Conservation (phyloP, 2,797 vertebrate genomes). For the Hipposideros larvatus region DNA sequence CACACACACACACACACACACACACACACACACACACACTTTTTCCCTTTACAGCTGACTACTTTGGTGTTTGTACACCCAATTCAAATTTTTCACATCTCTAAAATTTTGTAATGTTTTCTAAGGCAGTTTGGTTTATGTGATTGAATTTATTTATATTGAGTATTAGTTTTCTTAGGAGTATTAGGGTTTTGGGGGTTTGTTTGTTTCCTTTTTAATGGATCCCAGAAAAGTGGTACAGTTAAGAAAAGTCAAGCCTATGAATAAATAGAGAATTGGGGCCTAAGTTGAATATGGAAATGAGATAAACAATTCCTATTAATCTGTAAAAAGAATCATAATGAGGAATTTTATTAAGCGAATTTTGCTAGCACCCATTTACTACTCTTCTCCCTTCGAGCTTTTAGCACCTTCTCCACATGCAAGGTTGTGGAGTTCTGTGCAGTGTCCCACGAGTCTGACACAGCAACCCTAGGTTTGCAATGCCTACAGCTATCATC, state of each 20-base stretch:
- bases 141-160: constrained; percentile 1
- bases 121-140: constrained; percentile 23
- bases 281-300: constrained; percentile 34
- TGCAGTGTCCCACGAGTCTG: constrained; percentile 16
- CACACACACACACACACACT: background rate
- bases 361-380: constrained; percentile 19
- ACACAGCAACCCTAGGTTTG: background rate
- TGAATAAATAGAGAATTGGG: background rate
- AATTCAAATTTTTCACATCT: constrained; percentile 17
- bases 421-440: background rate
- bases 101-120: constrained; percentile 29
- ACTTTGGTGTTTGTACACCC: background rate
- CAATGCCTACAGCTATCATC: constrained; percentile 60
- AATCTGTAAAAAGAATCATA: constrained; percentile 40
- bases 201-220: background rate
- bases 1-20: no score
- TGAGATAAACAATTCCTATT: background rate
- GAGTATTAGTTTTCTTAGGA: background rate
- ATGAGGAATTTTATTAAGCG: constrained; percentile 44
- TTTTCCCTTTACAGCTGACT: background rate
- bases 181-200: background rate
- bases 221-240: background rate
- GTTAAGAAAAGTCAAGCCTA: background rate
- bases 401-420: constrained; percentile 49
- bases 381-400: background rate